Evolutionary conservation across 2,888 invertebrate species (phyloP).

Genomic region (Cyrtodaria siliqua): DNA sequence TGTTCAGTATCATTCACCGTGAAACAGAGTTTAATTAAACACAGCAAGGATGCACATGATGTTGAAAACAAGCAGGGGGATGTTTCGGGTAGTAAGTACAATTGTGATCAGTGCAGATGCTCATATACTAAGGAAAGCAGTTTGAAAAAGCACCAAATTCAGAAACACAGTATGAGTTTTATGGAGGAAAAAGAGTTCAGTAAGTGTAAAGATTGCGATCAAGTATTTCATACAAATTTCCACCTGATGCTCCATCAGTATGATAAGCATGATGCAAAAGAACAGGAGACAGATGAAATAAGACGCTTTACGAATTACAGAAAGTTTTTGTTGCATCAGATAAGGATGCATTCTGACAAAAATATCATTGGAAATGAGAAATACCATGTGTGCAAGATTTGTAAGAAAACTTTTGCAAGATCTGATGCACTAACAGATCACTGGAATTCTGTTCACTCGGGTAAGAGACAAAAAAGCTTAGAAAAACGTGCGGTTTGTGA

Average conservation of each 20-base stretch:
- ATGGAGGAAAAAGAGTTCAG: too few species aligned
- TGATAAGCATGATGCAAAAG: not conserved
- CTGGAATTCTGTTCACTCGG: not conserved
- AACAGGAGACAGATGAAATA: not conserved
- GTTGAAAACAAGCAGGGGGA: too few species aligned
- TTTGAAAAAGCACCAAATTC: too few species aligned
- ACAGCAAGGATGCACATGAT: too few species aligned
- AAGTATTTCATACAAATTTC: not conserved
- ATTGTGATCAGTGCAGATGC: too few species aligned
- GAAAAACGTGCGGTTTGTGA: slow-evolving; percentile 16
- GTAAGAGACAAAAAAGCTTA: not conserved
- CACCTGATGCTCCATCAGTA: not conserved
- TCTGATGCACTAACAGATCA: not conserved
- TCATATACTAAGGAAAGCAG: too few species aligned
- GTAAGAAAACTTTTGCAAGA: not conserved
- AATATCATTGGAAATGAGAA: not conserved
- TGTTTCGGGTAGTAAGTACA: too few species aligned
- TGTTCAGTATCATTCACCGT: too few species aligned
- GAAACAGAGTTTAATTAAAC: too few species aligned
- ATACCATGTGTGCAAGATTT: not conserved
- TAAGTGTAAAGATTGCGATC: not conserved
- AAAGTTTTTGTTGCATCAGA: not conserved
- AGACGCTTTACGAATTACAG: not conserved
- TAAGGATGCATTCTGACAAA: not conserved
- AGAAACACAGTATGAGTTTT: too few species aligned